A percentile compares a stretch with the other conserved stretches of the same genome.
Evolutionary conservation across 1,140 invertebrate species (phyloP).

Genomic region (Platyura marginata): DNA sequence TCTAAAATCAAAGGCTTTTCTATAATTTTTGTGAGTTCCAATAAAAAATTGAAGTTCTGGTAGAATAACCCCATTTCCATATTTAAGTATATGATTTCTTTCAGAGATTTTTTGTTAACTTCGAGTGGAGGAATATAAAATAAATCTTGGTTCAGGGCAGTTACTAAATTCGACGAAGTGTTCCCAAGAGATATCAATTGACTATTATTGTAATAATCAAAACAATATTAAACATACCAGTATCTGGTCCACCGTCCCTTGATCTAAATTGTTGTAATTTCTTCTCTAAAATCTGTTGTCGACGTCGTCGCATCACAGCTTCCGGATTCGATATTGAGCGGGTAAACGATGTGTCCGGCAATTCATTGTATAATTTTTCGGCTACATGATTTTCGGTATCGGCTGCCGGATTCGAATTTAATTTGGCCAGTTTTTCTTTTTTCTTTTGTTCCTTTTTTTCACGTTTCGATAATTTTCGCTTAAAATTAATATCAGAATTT

Average conservation of each 20-base stretch:
- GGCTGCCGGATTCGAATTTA: slow-evolving; percentile 58
- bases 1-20: too few relatives aligned
- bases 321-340: slow-evolving; percentile 98
- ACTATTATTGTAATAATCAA: too few relatives aligned
- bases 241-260: slow-evolving; percentile 82
- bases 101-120: too few relatives aligned
- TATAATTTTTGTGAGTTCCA: too few relatives aligned
- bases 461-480: slow-evolving; percentile 88
- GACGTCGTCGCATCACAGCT: slow-evolving; percentile 88
- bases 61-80: too few relatives aligned
- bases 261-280: slow-evolving; percentile 92
- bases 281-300: slow-evolving; percentile 94
- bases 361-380: slow-evolving; percentile 84
- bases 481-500: slow-evolving; percentile 32
- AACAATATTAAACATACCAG: slow-evolving; percentile 29
- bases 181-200: too few relatives aligned
- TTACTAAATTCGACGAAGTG: too few relatives aligned
- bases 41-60: too few relatives aligned
- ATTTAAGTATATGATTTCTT: too few relatives aligned
- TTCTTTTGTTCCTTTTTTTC: slow-evolving; percentile 98
- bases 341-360: slow-evolving; percentile 95
- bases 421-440: slow-evolving; percentile 76
- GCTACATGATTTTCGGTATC: slow-evolving; percentile 76
- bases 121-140: too few relatives aligned
- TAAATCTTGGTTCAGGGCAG: too few relatives aligned